Conservation (phyloP, 2,797 vertebrate species). For the Phyllotis vaccarum region DNA sequence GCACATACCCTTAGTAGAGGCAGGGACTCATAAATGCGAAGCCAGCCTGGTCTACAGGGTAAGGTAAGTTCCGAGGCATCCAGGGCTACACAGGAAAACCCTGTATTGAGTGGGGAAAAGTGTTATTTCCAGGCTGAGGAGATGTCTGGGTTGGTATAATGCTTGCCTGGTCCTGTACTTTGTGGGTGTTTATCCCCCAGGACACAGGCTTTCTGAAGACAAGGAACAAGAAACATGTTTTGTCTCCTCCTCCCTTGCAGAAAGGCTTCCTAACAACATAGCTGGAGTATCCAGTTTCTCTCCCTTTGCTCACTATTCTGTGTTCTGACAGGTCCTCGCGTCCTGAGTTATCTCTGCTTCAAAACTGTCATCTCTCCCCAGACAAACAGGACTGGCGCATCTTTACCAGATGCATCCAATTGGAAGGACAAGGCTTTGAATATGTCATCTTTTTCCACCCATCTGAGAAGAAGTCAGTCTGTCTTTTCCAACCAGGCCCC, state of each 20-base stretch:
- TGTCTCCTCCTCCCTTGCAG: background rate
- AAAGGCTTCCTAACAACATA: background rate
- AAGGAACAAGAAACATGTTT: background rate
- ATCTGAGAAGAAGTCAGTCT: constrained; percentile 87
- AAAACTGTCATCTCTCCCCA: constrained; percentile 51
- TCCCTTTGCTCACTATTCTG: background rate
- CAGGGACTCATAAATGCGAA: background rate
- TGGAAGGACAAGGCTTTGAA: constrained; percentile 90
- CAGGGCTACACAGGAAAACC: background rate
- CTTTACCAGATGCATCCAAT: constrained; percentile 89
- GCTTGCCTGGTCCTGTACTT: background rate
- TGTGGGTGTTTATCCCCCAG: background rate
- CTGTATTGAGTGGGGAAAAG: background rate
- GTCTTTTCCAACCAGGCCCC: constrained; percentile 92
- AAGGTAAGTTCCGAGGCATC: background rate
- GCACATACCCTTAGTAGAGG: background rate
- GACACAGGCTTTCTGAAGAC: background rate
- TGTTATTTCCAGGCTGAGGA: background rate
- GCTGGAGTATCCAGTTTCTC: background rate
- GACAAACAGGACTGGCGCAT: constrained; percentile 82
- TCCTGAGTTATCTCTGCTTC: background rate
- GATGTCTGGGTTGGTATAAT: background rate
- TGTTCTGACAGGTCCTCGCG: background rate
- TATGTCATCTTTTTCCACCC: constrained; percentile 91
- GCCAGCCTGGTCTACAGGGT: background rate